phyloP scores from a whole-genome alignment of 2,113 vertebrate species.

The Saimiri boliviensis region DNA sequence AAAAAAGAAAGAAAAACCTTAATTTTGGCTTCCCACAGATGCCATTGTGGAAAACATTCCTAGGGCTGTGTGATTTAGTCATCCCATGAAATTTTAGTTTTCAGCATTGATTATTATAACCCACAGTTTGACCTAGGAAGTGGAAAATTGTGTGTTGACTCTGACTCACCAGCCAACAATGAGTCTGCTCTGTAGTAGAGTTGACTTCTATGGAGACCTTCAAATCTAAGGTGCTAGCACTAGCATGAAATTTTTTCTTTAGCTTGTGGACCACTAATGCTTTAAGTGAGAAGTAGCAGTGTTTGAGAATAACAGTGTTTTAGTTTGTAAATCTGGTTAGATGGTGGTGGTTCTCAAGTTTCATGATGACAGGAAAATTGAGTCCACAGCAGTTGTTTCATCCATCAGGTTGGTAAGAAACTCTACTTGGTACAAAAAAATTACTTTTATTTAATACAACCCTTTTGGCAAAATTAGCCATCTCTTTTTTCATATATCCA shows the following conservation, averaged over 20 bases:
- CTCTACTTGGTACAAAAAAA: neutral
- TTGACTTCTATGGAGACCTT: neutral
- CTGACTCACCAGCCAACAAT: neutral
- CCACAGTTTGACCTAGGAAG: neutral
- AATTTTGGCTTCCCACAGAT: conserved; percentile 51
- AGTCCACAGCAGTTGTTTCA: neutral
- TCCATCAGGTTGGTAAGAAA: neutral
- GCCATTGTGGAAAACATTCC: conserved; percentile 25
- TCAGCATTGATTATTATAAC: neutral
- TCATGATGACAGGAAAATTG: neutral
- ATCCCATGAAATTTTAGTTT: neutral
- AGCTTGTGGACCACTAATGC: rapidly evolving
- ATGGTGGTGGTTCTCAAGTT: neutral
- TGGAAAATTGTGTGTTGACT: neutral
- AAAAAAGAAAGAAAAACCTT: neutral
- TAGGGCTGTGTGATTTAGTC: neutral
- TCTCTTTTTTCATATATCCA: neutral
- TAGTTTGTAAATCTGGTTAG: neutral
- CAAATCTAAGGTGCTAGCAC: no score
- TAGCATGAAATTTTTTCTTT: neutral
- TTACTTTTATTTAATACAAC: neutral
- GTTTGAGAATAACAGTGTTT: neutral
- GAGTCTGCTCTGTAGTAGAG: no score
- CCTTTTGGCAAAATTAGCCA: neutral
- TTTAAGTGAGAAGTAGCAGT: neutral